Conservation (phyloP, 2,113 vertebrate genomes). For the Dicaeum eximium region DNA sequence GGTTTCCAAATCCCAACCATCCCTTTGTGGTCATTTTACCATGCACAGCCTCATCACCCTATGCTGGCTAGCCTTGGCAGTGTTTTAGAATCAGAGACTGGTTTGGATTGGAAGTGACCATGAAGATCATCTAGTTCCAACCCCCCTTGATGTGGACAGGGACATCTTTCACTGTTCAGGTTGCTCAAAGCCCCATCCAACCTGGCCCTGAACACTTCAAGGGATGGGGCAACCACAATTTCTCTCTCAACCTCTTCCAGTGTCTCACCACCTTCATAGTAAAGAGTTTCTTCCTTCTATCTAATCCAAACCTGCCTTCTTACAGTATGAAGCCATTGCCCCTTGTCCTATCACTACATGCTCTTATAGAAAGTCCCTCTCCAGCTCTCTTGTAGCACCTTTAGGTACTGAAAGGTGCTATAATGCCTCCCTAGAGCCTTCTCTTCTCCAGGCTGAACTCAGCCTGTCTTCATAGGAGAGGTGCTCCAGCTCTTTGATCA, state of each 20-base stretch:
- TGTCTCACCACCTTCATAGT: not conserved
- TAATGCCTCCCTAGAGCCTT: not conserved
- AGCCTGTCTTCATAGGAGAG: not conserved
- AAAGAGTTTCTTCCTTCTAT: not conserved
- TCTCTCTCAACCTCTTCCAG: not conserved
- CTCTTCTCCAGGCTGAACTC: not conserved
- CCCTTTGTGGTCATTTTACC: not conserved
- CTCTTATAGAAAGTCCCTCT: not conserved
- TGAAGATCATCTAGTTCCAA: not conserved
- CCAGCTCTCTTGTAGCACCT: not conserved
- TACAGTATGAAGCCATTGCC: not conserved
- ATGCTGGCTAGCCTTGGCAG: not conserved
- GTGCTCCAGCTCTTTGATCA: not conserved
- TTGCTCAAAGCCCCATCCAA: not conserved
- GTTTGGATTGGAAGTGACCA: not conserved
- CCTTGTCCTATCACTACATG: not conserved
- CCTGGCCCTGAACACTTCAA: not conserved
- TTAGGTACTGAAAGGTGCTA: not conserved
- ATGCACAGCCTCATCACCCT: not conserved
- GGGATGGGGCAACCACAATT: not conserved
- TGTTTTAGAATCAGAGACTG: not conserved
- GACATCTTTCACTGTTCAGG: not conserved
- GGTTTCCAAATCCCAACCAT: not conserved
- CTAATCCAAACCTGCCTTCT: not conserved
- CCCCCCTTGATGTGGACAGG: not conserved